Percentiles rank a stretch among this genome's conserved stretches.
These are phyloP conservation scores for Morpho helenor DNA, from an alignment of 2,888 invertebrate genomes.

Conservation along the genomic window DNA sequence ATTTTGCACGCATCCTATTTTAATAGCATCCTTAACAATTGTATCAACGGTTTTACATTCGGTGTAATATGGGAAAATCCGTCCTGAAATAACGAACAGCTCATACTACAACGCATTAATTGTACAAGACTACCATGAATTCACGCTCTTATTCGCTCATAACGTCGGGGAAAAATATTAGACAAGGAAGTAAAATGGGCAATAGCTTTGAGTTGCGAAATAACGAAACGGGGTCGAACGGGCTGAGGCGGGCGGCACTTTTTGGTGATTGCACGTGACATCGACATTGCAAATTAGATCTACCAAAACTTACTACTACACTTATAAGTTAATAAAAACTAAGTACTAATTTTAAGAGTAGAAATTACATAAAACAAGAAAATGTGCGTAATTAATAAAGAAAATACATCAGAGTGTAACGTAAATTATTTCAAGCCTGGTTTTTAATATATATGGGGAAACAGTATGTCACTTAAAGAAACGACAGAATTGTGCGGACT, in stretches of 20 bases:
- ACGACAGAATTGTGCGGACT: too few species aligned
- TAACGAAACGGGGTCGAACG: conserved; percentile 29
- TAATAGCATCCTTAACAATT: too few species aligned
- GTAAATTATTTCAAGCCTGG: too few species aligned
- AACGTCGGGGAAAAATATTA: conserved; percentile 11
- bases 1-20: too few species aligned
- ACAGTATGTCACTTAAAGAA: too few species aligned
- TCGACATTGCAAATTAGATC: not conserved
- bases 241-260: conserved; percentile 19
- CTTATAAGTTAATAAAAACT: too few species aligned
- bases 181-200: conserved; percentile 26
- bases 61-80: not conserved
- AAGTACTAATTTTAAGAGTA: too few species aligned
- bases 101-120: not conserved
- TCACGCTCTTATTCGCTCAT: conserved; percentile 7
- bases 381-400: too few species aligned
- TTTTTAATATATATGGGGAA: too few species aligned
- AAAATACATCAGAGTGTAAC: too few species aligned
- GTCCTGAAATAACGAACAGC: not conserved
- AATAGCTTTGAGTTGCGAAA: conserved; percentile 34
- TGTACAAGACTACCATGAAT: not conserved
- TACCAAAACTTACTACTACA: not conserved
- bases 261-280: conserved; percentile 14
- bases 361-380: too few species aligned
- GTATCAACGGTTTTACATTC: too few species aligned